Percentiles rank a stretch among this genome's conserved stretches.
These are phyloP conservation scores for Agrochola lychnidis DNA, from an alignment of 2,888 invertebrate species.

Conservation along the genomic window DNA sequence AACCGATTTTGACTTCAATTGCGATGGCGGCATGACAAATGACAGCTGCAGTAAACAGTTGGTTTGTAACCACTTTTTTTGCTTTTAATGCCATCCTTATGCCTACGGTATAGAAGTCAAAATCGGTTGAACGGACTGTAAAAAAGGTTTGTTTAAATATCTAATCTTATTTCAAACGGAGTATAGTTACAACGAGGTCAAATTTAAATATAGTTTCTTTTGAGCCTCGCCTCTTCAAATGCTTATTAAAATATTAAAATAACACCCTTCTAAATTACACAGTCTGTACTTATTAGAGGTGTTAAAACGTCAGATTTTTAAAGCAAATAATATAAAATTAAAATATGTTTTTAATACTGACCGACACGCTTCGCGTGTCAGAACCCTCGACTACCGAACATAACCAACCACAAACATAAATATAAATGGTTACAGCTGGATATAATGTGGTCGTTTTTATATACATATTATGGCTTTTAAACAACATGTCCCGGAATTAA, in stretches of 20 bases:
- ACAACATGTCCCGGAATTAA: too few relatives aligned
- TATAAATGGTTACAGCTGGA: background rate
- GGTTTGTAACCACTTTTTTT: too few relatives aligned
- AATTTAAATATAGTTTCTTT: background rate
- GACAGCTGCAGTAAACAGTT: too few relatives aligned
- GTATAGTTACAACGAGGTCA: background rate
- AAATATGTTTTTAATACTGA: conserved; percentile 22
- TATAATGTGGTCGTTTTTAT: conserved; percentile 9
- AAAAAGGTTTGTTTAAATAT: too few relatives aligned
- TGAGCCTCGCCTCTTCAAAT: background rate
- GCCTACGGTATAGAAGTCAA: too few relatives aligned
- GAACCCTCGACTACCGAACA: background rate
- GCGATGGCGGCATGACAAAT: too few relatives aligned
- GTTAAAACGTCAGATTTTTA: conserved; percentile 16
- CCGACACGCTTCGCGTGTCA: conserved; percentile 31
- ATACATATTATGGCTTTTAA: too few relatives aligned
- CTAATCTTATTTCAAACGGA: too few relatives aligned
- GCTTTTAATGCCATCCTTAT: too few relatives aligned
- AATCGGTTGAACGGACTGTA: too few relatives aligned
- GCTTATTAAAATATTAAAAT: background rate
- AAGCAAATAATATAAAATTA: conserved; percentile 29
- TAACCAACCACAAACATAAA: conserved; percentile 19
- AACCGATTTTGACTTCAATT: too few relatives aligned
- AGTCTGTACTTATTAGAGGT: background rate
- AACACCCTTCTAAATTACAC: background rate